A percentile compares a stretch with the other conserved stretches of the same genome.
Conservation (phyloP, 2,888 invertebrate species). For the Dicranocentrus wangi region DNA sequence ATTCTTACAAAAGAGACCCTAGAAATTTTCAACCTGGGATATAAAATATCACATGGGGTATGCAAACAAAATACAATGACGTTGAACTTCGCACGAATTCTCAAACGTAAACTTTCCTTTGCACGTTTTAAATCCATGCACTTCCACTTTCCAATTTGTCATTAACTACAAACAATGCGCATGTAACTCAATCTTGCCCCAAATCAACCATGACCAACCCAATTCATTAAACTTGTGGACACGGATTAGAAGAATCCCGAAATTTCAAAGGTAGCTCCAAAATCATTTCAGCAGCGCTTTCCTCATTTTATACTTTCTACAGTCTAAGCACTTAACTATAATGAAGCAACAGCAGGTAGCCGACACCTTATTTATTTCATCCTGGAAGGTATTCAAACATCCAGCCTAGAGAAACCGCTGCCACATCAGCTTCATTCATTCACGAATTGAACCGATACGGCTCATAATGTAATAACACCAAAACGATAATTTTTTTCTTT, state of each 20-base stretch:
- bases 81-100: too few species aligned
- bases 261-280: conserved; percentile 62
- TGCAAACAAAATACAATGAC: too few species aligned
- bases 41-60: too few species aligned
- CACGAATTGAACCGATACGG: conserved; percentile 44
- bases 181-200: conserved; percentile 25
- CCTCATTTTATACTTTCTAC: not conserved
- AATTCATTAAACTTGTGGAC: conserved; percentile 67
- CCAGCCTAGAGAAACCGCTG: not conserved
- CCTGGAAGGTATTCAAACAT: conserved; percentile 61
- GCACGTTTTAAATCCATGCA: too few species aligned
- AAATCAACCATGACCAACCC: conserved; percentile 66
- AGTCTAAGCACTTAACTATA: conserved; percentile 10
- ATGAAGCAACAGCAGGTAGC: conserved; percentile 66
- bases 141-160: not conserved
- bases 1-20: too few species aligned
- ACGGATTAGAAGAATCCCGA: conserved; percentile 51
- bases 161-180: not conserved
- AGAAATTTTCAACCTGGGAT: too few species aligned
- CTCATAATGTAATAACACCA: conserved; percentile 17
- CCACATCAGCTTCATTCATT: too few species aligned
- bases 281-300: conserved; percentile 17
- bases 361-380: conserved; percentile 64
- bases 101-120: too few species aligned
- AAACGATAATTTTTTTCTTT: not conserved